Conservation (phyloP, 2,797 vertebrate species). For the Rachycentron canadum region DNA sequence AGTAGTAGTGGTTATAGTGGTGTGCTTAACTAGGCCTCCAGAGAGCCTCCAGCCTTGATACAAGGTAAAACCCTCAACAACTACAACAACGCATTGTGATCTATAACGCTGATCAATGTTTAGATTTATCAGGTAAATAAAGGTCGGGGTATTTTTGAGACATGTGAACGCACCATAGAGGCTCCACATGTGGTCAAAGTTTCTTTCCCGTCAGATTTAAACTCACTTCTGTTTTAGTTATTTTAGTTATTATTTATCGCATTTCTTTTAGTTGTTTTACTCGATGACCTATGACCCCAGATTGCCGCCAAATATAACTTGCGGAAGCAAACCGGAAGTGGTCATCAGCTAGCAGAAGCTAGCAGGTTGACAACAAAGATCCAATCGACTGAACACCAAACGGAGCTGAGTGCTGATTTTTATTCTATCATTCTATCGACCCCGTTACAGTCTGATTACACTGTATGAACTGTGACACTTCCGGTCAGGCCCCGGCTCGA, state of each 20-base stretch:
- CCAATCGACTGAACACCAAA: not conserved
- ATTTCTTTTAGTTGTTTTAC: not conserved
- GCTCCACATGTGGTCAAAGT: too few relatives aligned
- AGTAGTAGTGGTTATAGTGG: too few relatives aligned
- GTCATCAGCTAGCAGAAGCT: conserved; percentile 8
- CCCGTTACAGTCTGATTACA: too few relatives aligned
- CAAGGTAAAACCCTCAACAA: too few relatives aligned
- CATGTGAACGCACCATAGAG: not conserved
- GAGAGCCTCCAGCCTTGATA: too few relatives aligned
- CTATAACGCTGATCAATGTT: not conserved
- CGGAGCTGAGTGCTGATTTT: not conserved
- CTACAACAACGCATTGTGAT: not conserved
- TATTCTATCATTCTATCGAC: not conserved
- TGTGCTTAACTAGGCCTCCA: too few relatives aligned
- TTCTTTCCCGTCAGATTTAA: not conserved
- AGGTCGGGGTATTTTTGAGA: not conserved
- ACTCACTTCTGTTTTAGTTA: not conserved
- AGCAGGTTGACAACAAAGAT: conserved; percentile 9
- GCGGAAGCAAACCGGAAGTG: conserved; percentile 73
- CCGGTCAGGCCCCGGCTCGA: not conserved
- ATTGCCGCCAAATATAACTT: conserved; percentile 73
- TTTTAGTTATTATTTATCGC: rapidly evolving
- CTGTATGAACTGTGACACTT: too few relatives aligned
- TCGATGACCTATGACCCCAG: conserved; percentile 15
- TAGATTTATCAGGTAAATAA: not conserved